Evolutionary conservation across 2,888 invertebrate genomes (phyloP), one percentile per base, ranked within the genome.

Genomic region (Torymus texanus): DNA sequence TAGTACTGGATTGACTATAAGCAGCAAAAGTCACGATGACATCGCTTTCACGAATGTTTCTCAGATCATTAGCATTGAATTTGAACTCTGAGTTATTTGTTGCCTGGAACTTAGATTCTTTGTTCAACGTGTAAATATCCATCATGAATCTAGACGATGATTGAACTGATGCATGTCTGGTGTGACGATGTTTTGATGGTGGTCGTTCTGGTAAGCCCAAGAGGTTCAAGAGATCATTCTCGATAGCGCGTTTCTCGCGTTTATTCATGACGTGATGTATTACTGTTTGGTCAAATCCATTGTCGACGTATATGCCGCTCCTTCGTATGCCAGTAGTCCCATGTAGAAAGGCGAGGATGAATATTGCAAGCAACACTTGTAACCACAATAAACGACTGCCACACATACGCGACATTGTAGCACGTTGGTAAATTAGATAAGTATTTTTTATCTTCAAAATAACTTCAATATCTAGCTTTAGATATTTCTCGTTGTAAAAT

Each of bases 1-100:
- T 2, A 3, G 5, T 2, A 3, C 3, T 29, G 3, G 29, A 29
- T 29, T 3, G 29, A 29, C 3, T 29, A 29, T 29, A 13, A 16
- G 65, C 66, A 14, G 56, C 14, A 50, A 72, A 75, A 2, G 78
- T 66, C 18, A 68, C 55, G 11, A 82, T 73, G 1, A 78, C 12
- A 13, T 80, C 77, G 53, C 81, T 80, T 8, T 66, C 41, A 4
- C 75, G n/a, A 18, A 79, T 72, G 1, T 53, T 21, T 14, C 12
- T n/a, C 1, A 41, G 21, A 21, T 77, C 24, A n/a, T 10, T 50
- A 12, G 29, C 5, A 4, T 4, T 66, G 8, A 58, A 75, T 11
- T 66, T 59, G 13, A 29, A n/a, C 11, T n/a, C n/a, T 13, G 58
- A 8, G 2, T 13, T 29, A n/a, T 62, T 62, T 61, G 0, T 29